A percentile compares a stretch with the other conserved stretches of the same genome.
Conservation (phyloP, 2,113 vertebrate species). For the Cyanistes caeruleus region DNA sequence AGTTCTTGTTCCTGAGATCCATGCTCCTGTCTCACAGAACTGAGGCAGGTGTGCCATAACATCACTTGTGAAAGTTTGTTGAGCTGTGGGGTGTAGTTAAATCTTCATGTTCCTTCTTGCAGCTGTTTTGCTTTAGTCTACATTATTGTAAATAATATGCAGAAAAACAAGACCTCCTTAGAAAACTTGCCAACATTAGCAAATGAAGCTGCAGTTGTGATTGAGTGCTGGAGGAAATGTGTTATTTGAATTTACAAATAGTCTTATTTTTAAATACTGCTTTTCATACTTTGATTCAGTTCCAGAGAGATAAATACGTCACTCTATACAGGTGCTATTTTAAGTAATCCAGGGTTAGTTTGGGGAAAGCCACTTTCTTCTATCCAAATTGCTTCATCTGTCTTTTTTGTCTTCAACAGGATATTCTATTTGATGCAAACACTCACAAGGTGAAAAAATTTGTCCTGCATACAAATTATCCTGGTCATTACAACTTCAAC, state of each 20-base stretch:
- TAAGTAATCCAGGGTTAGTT: neutral
- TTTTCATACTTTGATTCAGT: neutral
- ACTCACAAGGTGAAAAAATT: conserved; percentile 98
- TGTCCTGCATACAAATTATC: conserved; percentile 97
- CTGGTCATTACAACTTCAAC: conserved; percentile 99
- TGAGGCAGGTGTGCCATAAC: neutral
- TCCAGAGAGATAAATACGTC: neutral
- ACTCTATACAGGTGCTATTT: neutral
- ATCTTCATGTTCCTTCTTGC: neutral
- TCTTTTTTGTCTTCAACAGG: conserved; percentile 71
- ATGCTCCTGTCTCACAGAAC: neutral
- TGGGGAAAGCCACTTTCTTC: neutral
- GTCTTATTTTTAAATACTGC: neutral
- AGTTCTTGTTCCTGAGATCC: neutral
- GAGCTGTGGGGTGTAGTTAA: neutral
- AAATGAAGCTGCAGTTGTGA: neutral
- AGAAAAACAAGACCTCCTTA: neutral
- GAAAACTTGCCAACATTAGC: neutral
- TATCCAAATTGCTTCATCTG: neutral
- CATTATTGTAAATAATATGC: neutral
- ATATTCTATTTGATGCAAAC: conserved; percentile 97
- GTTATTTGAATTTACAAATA: neutral
- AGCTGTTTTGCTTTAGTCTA: neutral
- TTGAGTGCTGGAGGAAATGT: neutral
- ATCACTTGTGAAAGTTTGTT: neutral